phyloP scores from a whole-genome alignment of 2,797 vertebrate genomes.

The Pelochelys cantorii region DNA sequence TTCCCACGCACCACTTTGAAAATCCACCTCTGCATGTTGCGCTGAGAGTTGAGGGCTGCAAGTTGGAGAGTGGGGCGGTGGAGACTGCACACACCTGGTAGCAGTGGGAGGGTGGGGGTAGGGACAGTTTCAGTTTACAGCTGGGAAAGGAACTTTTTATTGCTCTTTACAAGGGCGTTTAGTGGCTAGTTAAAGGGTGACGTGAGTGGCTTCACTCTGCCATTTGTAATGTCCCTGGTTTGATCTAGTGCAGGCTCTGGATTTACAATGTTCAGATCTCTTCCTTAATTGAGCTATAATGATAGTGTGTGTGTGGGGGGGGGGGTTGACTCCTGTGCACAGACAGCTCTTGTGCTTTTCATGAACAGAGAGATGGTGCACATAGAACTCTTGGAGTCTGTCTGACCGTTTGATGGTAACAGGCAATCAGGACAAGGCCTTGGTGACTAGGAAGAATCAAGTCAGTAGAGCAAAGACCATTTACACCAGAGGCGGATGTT shows the following conservation, averaged over 20 bases:
- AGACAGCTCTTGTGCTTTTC: neutral
- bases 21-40: conserved; percentile 76
- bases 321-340: neutral
- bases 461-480: neutral
- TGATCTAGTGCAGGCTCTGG: conserved; percentile 60
- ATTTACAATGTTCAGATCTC: conserved; percentile 71
- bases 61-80: conserved; percentile 87
- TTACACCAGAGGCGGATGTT: neutral
- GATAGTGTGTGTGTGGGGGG: neutral
- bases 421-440: neutral
- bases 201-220: conserved; percentile 39
- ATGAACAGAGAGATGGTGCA: rapidly evolving
- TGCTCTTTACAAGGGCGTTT: conserved; percentile 48
- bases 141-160: conserved; percentile 2
- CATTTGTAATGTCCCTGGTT: conserved; percentile 79
- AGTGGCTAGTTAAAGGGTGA: conserved; percentile 60
- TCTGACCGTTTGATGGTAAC: neutral
- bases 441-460: rapidly evolving
- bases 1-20: conserved; percentile 83
- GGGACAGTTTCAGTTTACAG: conserved; percentile 63
- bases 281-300: neutral
- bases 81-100: conserved; percentile 77
- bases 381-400: neutral
- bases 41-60: conserved; percentile 87
- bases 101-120: conserved; percentile 39